Evolutionary conservation across 2,113 vertebrate species (phyloP).

Genomic region (Spheniscus mendiculus): DNA sequence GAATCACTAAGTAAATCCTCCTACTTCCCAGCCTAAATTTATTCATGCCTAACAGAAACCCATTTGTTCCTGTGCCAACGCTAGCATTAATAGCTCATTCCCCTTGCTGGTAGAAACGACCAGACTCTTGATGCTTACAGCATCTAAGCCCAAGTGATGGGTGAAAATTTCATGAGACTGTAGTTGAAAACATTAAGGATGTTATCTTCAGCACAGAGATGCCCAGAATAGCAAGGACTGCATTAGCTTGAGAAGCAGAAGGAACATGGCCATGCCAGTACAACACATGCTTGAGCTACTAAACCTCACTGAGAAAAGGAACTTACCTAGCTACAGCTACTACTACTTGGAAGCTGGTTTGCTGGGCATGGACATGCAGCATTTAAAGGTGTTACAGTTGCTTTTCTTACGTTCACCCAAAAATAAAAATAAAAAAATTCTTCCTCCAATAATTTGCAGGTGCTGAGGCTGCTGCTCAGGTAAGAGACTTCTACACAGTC

Average conservation of each 20-base stretch:
- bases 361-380: neutral
- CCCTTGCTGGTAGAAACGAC: neutral
- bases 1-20: neutral
- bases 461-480: neutral
- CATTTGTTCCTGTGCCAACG: neutral
- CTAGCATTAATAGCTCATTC: neutral
- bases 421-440: neutral
- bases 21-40: neutral
- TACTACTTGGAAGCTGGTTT: neutral
- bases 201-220: neutral
- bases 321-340: neutral
- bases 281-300: neutral
- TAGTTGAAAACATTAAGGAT: neutral
- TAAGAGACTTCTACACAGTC: neutral
- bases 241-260: neutral
- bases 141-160: neutral
- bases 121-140: neutral
- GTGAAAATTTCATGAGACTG: constrained; percentile 19
- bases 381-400: neutral
- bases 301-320: neutral
- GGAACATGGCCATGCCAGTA: neutral
- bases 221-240: neutral
- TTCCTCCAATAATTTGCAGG: neutral
- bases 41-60: neutral
- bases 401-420: neutral